Base-by-base conservation (phyloP, 2,888 invertebrate species). In the Chrysopilus asiliformis region DNA sequence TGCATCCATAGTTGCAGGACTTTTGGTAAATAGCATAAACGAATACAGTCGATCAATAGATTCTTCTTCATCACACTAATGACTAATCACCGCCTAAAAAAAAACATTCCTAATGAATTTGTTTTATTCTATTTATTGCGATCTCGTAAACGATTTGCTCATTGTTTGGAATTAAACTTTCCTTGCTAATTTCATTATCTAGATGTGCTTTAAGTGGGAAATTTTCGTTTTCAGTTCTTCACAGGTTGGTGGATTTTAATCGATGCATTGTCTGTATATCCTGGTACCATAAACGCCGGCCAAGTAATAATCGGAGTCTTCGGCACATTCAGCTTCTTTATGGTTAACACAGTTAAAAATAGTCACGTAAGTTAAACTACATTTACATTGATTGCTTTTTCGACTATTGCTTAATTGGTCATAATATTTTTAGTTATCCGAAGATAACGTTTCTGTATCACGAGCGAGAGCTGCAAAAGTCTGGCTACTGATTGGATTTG, bases 231-330 rank as follows among this genome's bases (percentile, higher is more conserved):
- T 34, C 55, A 93, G 91, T 97, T 97, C 66, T 94, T 91, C 53
- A 66, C 78, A 49, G 97, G 94, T 33, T 97, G 97, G 95, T 98
- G 97, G 98, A 77, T 93, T 43, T 80, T 94, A 43, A 94, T 98
- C 50, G 97, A 97, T 67, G 87, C 91, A 7, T 80, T 87, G 38
- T 77, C 87, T 0, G 76, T 77, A 14, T 81, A 84, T 53, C 74
- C 78, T 0, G 67, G 68, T 22, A 69, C 81, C 65, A 65, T 94
- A 60, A 68, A 68, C 6, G 74, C 79, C 47, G 83, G 87, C 1
- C 86, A 89, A 48, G 86, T 95, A 54, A 78, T 93, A 37, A 93
- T 94, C 55, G 98, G 97, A 6, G 82, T 94, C 32, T 79, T 95
- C 59, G 90, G 89, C 14, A 94, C 95, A 2, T 51, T 98, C 38